Base-by-base conservation (phyloP, 2,888 invertebrate genomes). In the Sinohyriopsis cumingii region DNA sequence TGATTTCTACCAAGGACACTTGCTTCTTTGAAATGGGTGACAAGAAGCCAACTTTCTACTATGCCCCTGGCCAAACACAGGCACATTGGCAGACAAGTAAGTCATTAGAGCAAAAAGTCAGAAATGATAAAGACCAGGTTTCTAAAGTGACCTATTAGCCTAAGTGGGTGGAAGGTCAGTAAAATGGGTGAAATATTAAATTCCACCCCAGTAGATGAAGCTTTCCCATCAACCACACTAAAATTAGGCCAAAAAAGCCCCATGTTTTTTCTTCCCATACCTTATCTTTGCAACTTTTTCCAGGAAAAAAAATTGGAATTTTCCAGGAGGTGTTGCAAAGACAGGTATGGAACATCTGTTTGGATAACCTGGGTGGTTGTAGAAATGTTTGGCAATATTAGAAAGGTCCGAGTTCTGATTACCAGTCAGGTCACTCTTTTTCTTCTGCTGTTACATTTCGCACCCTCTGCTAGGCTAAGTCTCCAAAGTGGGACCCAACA, bases 11-110 rank as follows among this genome's bases (percentile, higher is more conserved):
- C 15, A 74, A 74, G 60, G 61, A 59, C 12, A 59, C 72, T 19
- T 83, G 81, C 67, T 74, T 65, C 70, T 71, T 69, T 33, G 80
- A 80, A 55, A 69, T 68, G 19, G 71, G 69, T n/a, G 79, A 77
- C 28, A 62, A 71, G 24, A 78, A 79, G 63, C 81, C 83, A 55
- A 68, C 80, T 3, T 83, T 82, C 78, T 82, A 80, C 69, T 83
- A 83, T 68, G 80, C 81, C 28, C 80, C 82, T 57, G 81, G 80
- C 67, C 77, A 78, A 45, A 71, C 69, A 19, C 72, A 73, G 45
- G 78, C 78, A 24, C 75, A 78, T 59, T 83, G 80, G 78, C 77
- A 76, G 60, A 76, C 74, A 67, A 80, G 82, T 82, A 75, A 72
- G 81, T 77, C 53, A 24, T 63, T 57, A 33, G 5, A 15, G 18